Evolutionary conservation across 2,888 invertebrate genomes (phyloP), one percentile per base, ranked within the genome.

Genomic region (Ceriagrion tenellum): DNA sequence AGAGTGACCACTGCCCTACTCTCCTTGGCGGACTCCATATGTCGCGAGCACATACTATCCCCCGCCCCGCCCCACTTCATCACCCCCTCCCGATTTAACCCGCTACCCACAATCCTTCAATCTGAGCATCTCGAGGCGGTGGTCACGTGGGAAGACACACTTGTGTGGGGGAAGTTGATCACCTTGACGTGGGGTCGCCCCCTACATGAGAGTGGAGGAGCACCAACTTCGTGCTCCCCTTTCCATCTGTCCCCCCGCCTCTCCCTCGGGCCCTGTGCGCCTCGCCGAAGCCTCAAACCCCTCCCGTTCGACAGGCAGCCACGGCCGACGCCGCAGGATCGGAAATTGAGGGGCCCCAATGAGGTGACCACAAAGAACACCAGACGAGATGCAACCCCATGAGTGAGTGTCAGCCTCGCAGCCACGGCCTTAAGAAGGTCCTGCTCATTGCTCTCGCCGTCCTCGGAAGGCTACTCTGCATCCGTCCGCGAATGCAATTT

Each of bases 101-200:
- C 56, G 55, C 55, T 90, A 20, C 59, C 59, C 91, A 30, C 91
- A 91, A 91, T 59, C 91, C 91, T 40, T 91, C 63, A 91, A 91
- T 91, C 91, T 63, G 63, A 35, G 35, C 59, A 63, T 91, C 91
- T 63, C 35, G 63, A 63, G 47, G 93, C 35, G 69, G 93, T 47
- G 93, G 74, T 93, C 93, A 93, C 93, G 93, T 93, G 93, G 93
- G 93, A 40, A 10, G 93, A 47, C 93, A 30, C 81, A 18, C 23
- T 30, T 59, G 93, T 47, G 93, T 69, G 18, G 93, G 69, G 74
- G 59, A 93, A 93, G 93, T 93, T 93, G 93, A 93, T 93, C 93
- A 93, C 93, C 93, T 93, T 93, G 93, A 93, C 69, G 93, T 26
- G 63, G 91, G 63, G 63, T 93, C 93, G 63, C 69, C 93, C 74